Base-by-base conservation (phyloP, 2,113 vertebrate species). In the Paramisgurnus dabryanus region DNA sequence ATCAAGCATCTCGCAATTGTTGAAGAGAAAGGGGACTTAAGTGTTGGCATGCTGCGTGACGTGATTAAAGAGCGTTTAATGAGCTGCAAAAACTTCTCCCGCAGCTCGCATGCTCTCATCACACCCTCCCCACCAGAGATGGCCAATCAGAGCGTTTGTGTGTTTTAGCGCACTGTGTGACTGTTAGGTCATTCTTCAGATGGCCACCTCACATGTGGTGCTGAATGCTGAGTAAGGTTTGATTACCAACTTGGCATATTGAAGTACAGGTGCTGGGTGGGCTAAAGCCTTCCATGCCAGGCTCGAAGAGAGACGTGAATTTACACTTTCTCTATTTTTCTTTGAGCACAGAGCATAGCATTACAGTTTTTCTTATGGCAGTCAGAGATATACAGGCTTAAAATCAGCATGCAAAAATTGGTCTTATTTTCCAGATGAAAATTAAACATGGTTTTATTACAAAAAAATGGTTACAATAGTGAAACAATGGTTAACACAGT, bases 21-120 rank as follows among this genome's bases (percentile, higher is more conserved):
- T 89, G 41, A 17, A 61, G 60, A 50, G 49, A 88, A 83, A 84
- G 57, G 77, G 85, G 86, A 78, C 76, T 70, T 84, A 86, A 89
- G 87, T 88, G 87, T 78, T 82, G 72, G 80, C 64, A 50, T 74
- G 67, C 64, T 68, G 83, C 40, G 66, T 17, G 22, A 40, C 49
- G 67, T 89, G 89, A 92, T 91, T 90, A 89, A 89, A 89, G 86
- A 88, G 87, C 76, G 86, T 90, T 90, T 90, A 89, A 89, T 83
- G 85, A 85, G 80, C 76, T 78, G 82, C 75, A 3, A 13, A 83
- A 72, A 74, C 87, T 71, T 55, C 85, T 86, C 63, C 79, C 80
- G 80, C 61, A 80, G 40, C 75, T 84, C 43, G 84, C 72, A 82
- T 72, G 39, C 81, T 67, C 63, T 61, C 64, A 60, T 53, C 68